Evolutionary conservation across 2,797 vertebrate genomes (phyloP), one percentile per base, ranked within the genome.

Genomic region (Pseudopleuronectes americanus): DNA sequence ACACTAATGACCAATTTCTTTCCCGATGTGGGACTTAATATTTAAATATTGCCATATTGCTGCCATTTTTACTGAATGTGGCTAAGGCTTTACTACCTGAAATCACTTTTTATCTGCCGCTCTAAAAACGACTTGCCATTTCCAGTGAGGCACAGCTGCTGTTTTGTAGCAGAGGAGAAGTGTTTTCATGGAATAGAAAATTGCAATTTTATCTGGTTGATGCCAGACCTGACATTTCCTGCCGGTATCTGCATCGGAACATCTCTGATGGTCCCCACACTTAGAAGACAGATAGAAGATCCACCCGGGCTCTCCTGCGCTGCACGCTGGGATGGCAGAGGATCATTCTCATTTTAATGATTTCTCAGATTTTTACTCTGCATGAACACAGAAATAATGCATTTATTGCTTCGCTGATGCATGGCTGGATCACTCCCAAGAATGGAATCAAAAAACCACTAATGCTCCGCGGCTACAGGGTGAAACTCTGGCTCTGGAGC

Each of bases 401-500:
- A 69, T 69, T 17, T 33, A 60, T 55, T 45, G 45, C 54, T 70
- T 26, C 59, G 22, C 16, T 38, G 47, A 0, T 14, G 38, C 68
- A 14, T 58, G 22, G 36, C 28, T 59, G 55, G 54, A 51, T 31
- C 38, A 23, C 57, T 68, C 16, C 43, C 8, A 64, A 45, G 63
- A 71, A 8, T 54, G 8, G 36, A 58, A 71, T 19, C 58, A 28
- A 53, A 53, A 33, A 58, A 64, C 47, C 14, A 19, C 67, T 36
- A 28, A 56, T 59, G 48, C 58, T 57, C 31, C 16, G 19, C 24
- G 41, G 69, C 56, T 57, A 24, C 49, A 67, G 28, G 13, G 67
- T 55, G 60, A 79, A 64, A 78, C 68, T 57, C 16, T 24, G 58
- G 22, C 26, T 28, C 19, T 47, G 17, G 10, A 73, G 57, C 62